Base-by-base conservation (phyloP, 2,888 invertebrate genomes). In the Nysson spinosus region DNA sequence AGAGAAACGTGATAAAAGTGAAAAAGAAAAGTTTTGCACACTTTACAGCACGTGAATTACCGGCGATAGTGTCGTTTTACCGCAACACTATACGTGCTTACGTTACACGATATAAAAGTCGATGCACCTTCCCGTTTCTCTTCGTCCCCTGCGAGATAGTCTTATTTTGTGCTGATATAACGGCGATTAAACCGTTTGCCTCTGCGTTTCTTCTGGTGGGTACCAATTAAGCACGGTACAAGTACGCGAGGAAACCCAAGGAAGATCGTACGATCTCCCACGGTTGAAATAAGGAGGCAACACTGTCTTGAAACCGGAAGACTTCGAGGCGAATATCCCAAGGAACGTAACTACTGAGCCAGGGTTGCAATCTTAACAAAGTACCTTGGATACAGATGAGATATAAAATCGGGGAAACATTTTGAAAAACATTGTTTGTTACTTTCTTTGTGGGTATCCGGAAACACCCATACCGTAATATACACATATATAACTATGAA, bases 141-240 rank as follows among this genome's bases (percentile, higher is more conserved):
- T 12, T 26, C 49, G 32, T 34, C 42, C 46, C 14, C 17, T n/a
- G 5, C 6, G 32, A 50, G 64, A 65, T 61, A 51, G 61, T 54
- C 56, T 60, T 60, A 62, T 62, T 67, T 65, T 40, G 26, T 54
- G 67, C 70, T 70, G 76, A 76, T 73, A 63, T 68, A 76, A 75
- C 72, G 67, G 57, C 62, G 72, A 75, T 75, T 75, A 69, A 54
- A 58, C 52, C 56, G 63, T 60, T 52, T 44, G 51, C 68, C 51
- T 58, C 49, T 57, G 60, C 44, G 64, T 54, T 60, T 49, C 61
- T 65, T 57, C 61, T 34, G 62, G 30, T 42, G 62, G 51, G 43
- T 72, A 63, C 73, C 76, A 75, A 76, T 76, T 73, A 76, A 73
- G 58, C 62, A 32, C 49, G 50, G 60, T 17, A 26, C 37, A 34